Percentiles rank a stretch among this genome's conserved stretches.
Conservation (phyloP, 2,113 vertebrate genomes). For the Pimephales promelas region DNA sequence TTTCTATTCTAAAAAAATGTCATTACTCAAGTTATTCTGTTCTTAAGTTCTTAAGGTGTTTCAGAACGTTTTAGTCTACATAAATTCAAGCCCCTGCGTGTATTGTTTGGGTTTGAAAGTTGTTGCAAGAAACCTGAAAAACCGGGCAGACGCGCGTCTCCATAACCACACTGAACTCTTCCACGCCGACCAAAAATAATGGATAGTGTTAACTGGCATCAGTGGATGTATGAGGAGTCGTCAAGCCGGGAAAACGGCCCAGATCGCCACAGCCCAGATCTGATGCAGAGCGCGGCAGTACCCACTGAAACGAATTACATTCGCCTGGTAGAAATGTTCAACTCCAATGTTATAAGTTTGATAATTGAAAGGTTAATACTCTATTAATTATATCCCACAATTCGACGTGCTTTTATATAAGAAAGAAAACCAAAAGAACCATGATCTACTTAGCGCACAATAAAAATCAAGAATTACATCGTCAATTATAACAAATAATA, state of each 20-base stretch:
- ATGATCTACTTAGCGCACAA: not conserved
- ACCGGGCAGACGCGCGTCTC: conserved; percentile 86
- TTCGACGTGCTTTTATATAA: not conserved
- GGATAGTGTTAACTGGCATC: conserved; percentile 85
- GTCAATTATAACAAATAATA: not conserved
- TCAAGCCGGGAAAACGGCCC: conserved; percentile 65
- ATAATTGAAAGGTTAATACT: not conserved
- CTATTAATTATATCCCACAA: not conserved
- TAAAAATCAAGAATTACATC: not conserved
- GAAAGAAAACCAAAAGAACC: not conserved
- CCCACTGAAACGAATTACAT: not conserved
- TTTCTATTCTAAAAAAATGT: not conserved
- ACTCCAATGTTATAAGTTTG: not conserved
- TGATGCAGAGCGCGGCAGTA: not conserved
- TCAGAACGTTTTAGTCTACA: not conserved
- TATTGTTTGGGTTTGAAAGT: not conserved
- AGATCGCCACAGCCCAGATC: not conserved
- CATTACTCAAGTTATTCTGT: not conserved
- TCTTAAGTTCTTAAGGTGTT: not conserved
- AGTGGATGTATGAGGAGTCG: conserved; percentile 94
- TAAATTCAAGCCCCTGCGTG: not conserved
- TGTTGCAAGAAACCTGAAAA: conserved; percentile 80
- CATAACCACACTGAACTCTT: conserved; percentile 93
- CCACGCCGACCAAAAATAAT: conserved; percentile 90
- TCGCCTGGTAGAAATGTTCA: not conserved